These are phyloP conservation scores for Ptychadena robeensis DNA, from an alignment of 2,797 vertebrate species.

Conservation along the genomic window DNA sequence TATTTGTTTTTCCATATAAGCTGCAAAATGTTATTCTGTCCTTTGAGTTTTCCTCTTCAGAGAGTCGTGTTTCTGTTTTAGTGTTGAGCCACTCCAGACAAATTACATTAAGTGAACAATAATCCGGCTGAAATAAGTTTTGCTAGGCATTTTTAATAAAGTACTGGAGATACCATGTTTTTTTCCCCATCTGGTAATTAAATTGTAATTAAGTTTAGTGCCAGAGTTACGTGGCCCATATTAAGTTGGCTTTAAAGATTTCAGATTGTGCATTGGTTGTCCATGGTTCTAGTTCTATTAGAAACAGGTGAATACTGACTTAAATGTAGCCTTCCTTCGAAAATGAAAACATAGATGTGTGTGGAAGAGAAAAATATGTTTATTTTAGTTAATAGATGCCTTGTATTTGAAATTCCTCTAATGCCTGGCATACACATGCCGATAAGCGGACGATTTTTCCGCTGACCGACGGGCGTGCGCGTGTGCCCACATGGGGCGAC, in stretches of 20 bases:
- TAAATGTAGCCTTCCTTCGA: neutral
- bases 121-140: constrained; percentile 53
- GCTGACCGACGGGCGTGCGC: too few species aligned
- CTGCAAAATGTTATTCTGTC: neutral
- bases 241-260: constrained; percentile 56
- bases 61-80: neutral
- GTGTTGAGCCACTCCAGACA: constrained; percentile 26
- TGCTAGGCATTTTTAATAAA: constrained; percentile 59
- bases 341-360: neutral
- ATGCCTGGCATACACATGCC: too few species aligned
- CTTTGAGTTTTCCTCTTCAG: constrained; percentile 18
- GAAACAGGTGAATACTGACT: constrained; percentile 54
- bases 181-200: constrained; percentile 60
- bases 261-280: constrained; percentile 59
- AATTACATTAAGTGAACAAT: constrained; percentile 60
- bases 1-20: neutral
- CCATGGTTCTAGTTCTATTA: constrained; percentile 54
- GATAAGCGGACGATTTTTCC: too few species aligned
- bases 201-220: constrained; percentile 58
- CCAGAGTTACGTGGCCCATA: constrained; percentile 42
- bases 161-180: constrained; percentile 55
- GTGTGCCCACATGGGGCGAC: too few species aligned
- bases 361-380: neutral
- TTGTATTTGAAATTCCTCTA: too few species aligned
- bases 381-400: too few species aligned